Conservation (phyloP, 2,797 vertebrate genomes). For the Falco rusticolus region DNA sequence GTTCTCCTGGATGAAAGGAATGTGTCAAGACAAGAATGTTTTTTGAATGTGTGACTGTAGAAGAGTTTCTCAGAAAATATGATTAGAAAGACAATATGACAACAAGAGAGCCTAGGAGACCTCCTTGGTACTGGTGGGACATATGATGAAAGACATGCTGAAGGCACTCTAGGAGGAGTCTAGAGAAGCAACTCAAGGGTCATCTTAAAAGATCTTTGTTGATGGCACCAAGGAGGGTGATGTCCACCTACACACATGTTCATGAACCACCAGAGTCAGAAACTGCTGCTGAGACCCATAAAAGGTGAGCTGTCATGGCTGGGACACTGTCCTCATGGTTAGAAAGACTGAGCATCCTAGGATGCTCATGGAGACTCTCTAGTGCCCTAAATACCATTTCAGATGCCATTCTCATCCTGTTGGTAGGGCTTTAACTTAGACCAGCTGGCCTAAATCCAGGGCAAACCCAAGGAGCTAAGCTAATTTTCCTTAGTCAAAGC, state of each 20-base stretch:
- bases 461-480: not conserved
- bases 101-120: not conserved
- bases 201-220: not conserved
- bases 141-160: not conserved
- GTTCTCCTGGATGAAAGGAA: not conserved
- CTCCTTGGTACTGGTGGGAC: not conserved
- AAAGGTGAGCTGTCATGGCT: not conserved
- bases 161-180: not conserved
- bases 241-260: not conserved
- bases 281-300: not conserved
- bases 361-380: not conserved
- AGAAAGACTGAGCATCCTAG: not conserved
- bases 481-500: not conserved
- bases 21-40: rapidly evolving
- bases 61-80: not conserved
- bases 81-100: not conserved
- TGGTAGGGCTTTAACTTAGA: not conserved
- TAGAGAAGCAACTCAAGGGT: not conserved
- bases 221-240: not conserved
- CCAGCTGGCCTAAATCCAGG: not conserved
- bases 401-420: not conserved
- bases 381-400: not conserved
- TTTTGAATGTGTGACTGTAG: not conserved
- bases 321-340: not conserved
- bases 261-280: not conserved